phyloP scores from a whole-genome alignment of 2,888 invertebrate species.

The Enoplolaimus lenunculus region DNA sequence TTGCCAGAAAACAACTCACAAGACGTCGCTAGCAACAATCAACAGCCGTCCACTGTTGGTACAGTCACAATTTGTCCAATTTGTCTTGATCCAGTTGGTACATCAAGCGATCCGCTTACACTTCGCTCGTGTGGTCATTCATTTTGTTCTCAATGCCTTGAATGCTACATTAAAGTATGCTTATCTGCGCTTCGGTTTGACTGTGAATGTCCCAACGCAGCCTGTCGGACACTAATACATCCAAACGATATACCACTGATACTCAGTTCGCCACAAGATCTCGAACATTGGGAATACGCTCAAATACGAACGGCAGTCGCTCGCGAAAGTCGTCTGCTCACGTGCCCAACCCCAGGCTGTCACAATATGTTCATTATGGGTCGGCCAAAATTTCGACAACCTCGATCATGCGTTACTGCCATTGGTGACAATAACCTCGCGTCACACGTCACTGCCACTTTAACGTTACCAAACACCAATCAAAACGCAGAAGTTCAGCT shows the following conservation, averaged over 20 bases:
- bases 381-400: not conserved
- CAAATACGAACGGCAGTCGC: not conserved
- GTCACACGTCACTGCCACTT: not conserved
- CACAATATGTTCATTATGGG: not conserved
- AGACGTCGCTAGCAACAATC: too few relatives aligned
- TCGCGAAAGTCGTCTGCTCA: not conserved
- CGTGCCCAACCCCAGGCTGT: not conserved
- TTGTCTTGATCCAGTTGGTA: not conserved
- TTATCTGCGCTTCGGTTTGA: not conserved
- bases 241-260: not conserved
- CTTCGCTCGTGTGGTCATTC: not conserved
- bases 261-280: not conserved
- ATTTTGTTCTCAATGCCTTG: not conserved
- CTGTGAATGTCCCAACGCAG: not conserved
- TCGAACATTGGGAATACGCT: not conserved
- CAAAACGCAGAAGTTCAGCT: not conserved
- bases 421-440: not conserved
- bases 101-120: not conserved
- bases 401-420: not conserved
- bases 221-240: not conserved
- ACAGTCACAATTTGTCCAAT: conserved; percentile 1
- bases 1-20: too few relatives aligned
- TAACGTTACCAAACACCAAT: not conserved
- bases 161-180: not conserved
- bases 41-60: too few relatives aligned